These are phyloP conservation scores for Parnassius orleans DNA, from an alignment of 2,888 invertebrate genomes.

Conservation along the genomic window DNA sequence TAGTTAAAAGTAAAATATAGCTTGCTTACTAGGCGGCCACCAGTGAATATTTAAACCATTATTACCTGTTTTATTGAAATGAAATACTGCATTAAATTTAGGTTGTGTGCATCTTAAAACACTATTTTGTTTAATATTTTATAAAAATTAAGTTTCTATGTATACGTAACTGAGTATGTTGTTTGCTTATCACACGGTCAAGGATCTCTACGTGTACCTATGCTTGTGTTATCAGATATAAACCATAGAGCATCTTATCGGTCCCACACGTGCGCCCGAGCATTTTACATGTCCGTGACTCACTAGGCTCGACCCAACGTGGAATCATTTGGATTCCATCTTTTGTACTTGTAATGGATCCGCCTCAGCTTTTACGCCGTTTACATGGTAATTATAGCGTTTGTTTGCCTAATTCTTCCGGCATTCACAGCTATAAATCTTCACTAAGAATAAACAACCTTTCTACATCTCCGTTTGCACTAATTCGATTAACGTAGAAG, in stretches of 20 bases:
- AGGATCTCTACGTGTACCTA: slow-evolving; percentile 21
- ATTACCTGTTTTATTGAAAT: too few relatives aligned
- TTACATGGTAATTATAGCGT: slow-evolving; percentile 58
- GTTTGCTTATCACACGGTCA: slow-evolving; percentile 29
- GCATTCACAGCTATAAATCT: slow-evolving; percentile 55
- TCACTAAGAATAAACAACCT: slow-evolving; percentile 47
- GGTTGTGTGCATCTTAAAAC: too few relatives aligned
- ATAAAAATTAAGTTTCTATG: slow-evolving; percentile 2
- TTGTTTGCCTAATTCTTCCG: slow-evolving; percentile 63
- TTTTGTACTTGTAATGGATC: slow-evolving; percentile 33
- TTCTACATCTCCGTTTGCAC: slow-evolving; percentile 36
- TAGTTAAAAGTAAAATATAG: too few relatives aligned
- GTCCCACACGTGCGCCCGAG: slow-evolving; percentile 26
- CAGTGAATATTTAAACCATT: too few relatives aligned
- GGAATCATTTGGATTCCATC: slow-evolving; percentile 26
- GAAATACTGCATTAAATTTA: too few relatives aligned
- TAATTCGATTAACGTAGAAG: slow-evolving; percentile 31
- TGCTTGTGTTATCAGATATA: slow-evolving; percentile 20
- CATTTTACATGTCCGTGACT: slow-evolving; percentile 26
- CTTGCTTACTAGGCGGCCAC: too few relatives aligned
- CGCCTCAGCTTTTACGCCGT: slow-evolving; percentile 40
- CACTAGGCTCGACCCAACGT: slow-evolving; percentile 26
- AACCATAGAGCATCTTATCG: slow-evolving; percentile 22
- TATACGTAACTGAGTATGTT: slow-evolving; percentile 13
- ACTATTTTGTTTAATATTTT: neutral